Conservation (phyloP, 2,797 vertebrate species). For the Coilia nasus region DNA sequence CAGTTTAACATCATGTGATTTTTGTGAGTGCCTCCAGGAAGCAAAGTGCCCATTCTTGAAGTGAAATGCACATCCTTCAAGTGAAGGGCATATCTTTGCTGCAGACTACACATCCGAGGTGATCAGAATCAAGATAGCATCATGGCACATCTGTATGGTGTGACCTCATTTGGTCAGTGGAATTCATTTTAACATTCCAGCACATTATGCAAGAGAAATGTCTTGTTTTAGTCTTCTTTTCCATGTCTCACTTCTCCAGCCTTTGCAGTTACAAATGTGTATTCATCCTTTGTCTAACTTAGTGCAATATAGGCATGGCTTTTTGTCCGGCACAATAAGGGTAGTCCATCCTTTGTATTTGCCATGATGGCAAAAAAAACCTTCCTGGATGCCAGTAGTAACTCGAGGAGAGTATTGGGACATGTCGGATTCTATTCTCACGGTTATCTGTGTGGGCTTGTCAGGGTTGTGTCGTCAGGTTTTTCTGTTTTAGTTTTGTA, state of each 20-base stretch:
- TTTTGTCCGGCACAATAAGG: background rate
- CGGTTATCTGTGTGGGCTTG: background rate
- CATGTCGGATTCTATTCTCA: background rate
- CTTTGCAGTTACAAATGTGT: background rate
- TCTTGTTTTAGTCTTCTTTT: background rate
- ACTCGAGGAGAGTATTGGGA: background rate
- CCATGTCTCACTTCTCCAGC: background rate
- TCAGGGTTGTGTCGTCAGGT: background rate
- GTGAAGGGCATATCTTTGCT: too few relatives aligned
- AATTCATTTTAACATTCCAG: background rate
- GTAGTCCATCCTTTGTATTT: background rate
- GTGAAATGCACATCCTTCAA: background rate
- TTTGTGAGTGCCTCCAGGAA: slow-evolving; percentile 13
- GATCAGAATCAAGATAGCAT: background rate
- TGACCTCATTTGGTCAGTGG: background rate
- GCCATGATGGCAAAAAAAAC: background rate
- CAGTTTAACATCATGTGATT: background rate
- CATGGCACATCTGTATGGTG: background rate
- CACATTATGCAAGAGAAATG: background rate
- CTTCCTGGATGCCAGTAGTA: slow-evolving; percentile 2
- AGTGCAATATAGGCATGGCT: background rate
- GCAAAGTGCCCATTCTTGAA: background rate
- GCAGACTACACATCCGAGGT: background rate
- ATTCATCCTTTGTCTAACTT: background rate
- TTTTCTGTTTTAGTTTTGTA: background rate